Base-by-base conservation (phyloP, 2,888 invertebrate species). In the Ophonus ardosiacus region DNA sequence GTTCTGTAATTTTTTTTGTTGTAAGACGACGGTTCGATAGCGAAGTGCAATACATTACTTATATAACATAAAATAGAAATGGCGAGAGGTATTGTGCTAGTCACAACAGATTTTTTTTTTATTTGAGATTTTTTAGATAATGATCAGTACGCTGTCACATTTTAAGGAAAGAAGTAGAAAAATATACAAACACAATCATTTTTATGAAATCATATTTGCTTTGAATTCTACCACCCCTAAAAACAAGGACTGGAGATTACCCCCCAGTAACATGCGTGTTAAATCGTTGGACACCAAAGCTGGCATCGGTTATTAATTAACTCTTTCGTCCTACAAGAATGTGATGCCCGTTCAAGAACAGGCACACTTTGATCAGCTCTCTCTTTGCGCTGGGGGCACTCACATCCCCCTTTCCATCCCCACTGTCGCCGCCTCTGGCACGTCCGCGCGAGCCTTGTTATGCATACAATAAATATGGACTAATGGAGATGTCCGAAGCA, bases 401-500 rank as follows among this genome's bases (percentile, higher is more conserved):
- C 43, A 17, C 18, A 40, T 74, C 51, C 71, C 71, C 43, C 89
- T 88, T 88, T 88, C 89, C 86, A 88, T 89, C 89, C 88, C 89
- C 88, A 86, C 87, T 86, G 87, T 86, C 43, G 40, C 71, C 71
- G 86, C 86, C 86, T 13, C 80, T 80, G 80, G 57, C 1, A 10
- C 10, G 57, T n/a, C 68, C 61, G 56, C 76, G 40, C 38, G n/a
- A 21, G 86, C 87, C 88, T 89, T 89, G 89, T 89, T 90, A 90
- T 90, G 89, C 89, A 90, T 89, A 90, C 90, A 90, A 90, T 90
- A 90, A 90, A 90, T 90, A 90, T 89, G 90, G 89, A 89, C 90
- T 90, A 91, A 91, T 91, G 90, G 90, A 90, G 89, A 89, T 87
- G 88, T 90, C 89, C 89, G 89, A 88, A 74, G 83, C 83, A 83